Percentiles rank a stretch among this genome's conserved stretches.
Conservation (phyloP, 2,888 invertebrate genomes). For the Nezara viridula region DNA sequence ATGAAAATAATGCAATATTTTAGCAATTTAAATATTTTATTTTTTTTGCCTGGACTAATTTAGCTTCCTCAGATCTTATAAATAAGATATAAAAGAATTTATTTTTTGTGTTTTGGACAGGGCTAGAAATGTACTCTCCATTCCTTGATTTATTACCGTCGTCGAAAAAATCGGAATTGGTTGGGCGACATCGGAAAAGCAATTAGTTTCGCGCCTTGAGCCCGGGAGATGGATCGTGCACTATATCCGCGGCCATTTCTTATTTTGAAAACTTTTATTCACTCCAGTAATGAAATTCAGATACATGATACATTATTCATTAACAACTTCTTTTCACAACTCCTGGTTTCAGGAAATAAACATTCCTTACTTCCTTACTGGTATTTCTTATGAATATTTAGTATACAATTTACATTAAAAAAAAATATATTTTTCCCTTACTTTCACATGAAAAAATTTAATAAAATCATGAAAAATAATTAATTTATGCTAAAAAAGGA, state of each 20-base stretch:
- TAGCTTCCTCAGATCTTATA: too few species aligned
- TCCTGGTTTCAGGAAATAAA: neutral
- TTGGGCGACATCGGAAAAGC: neutral
- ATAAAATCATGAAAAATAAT: too few species aligned
- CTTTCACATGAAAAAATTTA: too few species aligned
- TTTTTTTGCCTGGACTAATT: too few species aligned
- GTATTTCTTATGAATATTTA: neutral
- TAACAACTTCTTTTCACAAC: neutral
- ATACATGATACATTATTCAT: constrained; percentile 1
- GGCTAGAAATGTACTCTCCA: neutral
- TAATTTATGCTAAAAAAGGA: too few species aligned
- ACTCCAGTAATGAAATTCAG: neutral
- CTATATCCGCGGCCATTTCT: neutral
- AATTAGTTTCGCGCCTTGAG: neutral
- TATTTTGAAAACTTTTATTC: neutral
- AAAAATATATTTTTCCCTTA: too few species aligned
- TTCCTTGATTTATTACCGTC: neutral
- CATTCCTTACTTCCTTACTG: neutral
- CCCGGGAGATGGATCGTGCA: neutral
- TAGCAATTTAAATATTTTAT: too few species aligned
- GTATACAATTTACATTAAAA: neutral
- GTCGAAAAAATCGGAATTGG: neutral
- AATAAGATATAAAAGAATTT: too few species aligned
- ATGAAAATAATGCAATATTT: too few species aligned
- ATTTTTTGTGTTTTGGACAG: neutral